Conservation (phyloP, 2,888 invertebrate species). For the Hirtodrosophila histrioides region DNA sequence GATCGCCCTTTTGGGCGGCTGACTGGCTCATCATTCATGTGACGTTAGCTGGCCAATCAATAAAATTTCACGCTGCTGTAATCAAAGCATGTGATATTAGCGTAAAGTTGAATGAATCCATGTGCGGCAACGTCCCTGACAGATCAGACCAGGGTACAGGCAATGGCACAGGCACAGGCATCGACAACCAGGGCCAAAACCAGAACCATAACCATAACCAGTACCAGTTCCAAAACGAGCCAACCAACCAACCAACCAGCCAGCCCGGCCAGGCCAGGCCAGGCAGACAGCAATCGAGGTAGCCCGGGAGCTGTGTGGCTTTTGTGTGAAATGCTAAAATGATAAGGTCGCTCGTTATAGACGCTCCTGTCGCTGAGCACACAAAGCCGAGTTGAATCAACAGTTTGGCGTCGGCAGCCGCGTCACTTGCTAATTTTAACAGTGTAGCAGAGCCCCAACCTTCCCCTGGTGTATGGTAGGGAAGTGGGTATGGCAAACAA, state of each 20-base stretch:
- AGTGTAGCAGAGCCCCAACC: not conserved
- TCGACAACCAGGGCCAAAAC: slow-evolving; percentile 29
- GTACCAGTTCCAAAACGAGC: slow-evolving; percentile 14
- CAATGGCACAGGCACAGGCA: slow-evolving; percentile 21
- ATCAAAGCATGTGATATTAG: slow-evolving; percentile 83
- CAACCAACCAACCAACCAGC: slow-evolving; percentile 22
- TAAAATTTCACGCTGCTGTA: slow-evolving; percentile 83
- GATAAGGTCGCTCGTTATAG: slow-evolving; percentile 70
- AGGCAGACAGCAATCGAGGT: slow-evolving; percentile 20
- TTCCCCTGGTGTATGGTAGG: not conserved
- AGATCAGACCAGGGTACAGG: slow-evolving; percentile 36
- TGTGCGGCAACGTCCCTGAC: slow-evolving; percentile 48
- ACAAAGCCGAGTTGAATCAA: slow-evolving; percentile 65
- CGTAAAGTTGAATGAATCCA: slow-evolving; percentile 78
- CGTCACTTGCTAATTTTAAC: slow-evolving; percentile 73
- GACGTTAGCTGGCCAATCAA: slow-evolving; percentile 80
- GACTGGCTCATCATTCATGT: slow-evolving; percentile 60
- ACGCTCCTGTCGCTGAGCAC: slow-evolving; percentile 39
- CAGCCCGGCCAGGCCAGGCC: not conserved
- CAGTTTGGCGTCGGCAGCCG: slow-evolving; percentile 65
- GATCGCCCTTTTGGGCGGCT: slow-evolving; percentile 20
- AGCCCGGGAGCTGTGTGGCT: slow-evolving; percentile 41
- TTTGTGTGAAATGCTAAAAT: slow-evolving; percentile 60
- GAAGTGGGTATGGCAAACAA: slow-evolving; percentile 13
- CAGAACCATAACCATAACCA: slow-evolving; percentile 12